These are phyloP conservation scores for Turritopsis dohrnii DNA, from an alignment of 30 jellyfish, hydroid and myxozoan species.

Conservation along the genomic window DNA sequence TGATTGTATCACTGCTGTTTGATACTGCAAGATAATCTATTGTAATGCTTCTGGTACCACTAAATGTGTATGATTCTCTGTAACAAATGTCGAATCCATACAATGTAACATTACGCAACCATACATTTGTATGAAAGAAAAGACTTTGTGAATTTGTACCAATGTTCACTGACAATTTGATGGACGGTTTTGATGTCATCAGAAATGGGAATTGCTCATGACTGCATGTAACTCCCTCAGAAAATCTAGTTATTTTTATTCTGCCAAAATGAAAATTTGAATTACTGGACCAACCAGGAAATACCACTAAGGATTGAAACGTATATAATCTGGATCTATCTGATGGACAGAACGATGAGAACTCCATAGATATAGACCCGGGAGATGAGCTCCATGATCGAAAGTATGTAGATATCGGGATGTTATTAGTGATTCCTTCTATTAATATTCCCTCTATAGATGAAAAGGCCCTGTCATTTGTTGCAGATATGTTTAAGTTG, in stretches of 20 bases:
- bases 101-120: slow-evolving; percentile 7
- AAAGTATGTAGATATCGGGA: too few relatives aligned
- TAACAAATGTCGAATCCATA: slow-evolving; percentile 17
- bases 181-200: not conserved
- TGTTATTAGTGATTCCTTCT: too few relatives aligned
- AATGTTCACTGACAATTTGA: not conserved
- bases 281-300: not conserved
- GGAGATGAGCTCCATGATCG: too few relatives aligned
- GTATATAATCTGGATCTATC: too few relatives aligned
- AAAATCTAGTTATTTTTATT: not conserved
- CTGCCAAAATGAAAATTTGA: not conserved
- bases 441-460: too few relatives aligned
- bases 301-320: not conserved
- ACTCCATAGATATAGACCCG: too few relatives aligned
- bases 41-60: slow-evolving; percentile 1
- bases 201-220: not conserved
- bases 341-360: too few relatives aligned
- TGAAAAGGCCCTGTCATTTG: too few relatives aligned
- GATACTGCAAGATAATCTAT: slow-evolving; percentile 5
- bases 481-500: too few relatives aligned
- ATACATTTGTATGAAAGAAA: not conserved
- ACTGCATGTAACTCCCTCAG: not conserved
- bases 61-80: too few relatives aligned
- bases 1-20: not conserved
- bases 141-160: not conserved